Evolutionary conservation across 2,797 vertebrate species (phyloP), one percentile per base, ranked within the genome.

Genomic region (Scolopax rusticola): DNA sequence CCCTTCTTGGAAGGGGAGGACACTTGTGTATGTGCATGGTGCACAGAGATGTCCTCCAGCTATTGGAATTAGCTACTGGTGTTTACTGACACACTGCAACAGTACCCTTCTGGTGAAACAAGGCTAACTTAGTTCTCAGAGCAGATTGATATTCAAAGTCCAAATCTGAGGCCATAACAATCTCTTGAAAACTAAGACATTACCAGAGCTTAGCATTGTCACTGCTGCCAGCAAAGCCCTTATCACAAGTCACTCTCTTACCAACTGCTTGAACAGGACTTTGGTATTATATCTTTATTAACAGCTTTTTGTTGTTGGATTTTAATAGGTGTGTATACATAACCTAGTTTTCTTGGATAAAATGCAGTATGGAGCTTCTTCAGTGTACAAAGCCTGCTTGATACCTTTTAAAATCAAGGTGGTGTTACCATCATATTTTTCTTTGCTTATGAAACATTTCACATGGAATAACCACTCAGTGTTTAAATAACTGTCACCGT

Each of bases 1-100:
- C 27, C 2, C 17, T 90, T 54, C 56, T 30, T 11, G 11, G 45
- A 54, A 60, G 41, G 63, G 45, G 21, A 68, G 28, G 20, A 27
- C 30, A 4, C 15, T 17, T 11, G 0, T 13, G 0, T 10, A 5
- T 16, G 13, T 51, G 25, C 12, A 1, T 8, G 15, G 36, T 60
- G 41, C 50, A 40, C 41, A 61, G n/a, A 60, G 67, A 50, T 15
- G 18, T 28, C 43, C 27, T 18, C 7, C 1, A 2, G 9, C 30
- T 45, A 24, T 63, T 56, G 47, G 24, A 53, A 81, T 80, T n/a
- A 78, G 28, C 50, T 81, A 5, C 8, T 19, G 13, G 3, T 25
- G 43, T 40, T 56, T 45, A 12, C 2, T 75, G 83, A 9, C 48
- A 18, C 32, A 14, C 11, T 43, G 38, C 54, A 57, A 11, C 20